Conservation (phyloP, 1,140 invertebrate genomes). For the Drosophila teissieri region DNA sequence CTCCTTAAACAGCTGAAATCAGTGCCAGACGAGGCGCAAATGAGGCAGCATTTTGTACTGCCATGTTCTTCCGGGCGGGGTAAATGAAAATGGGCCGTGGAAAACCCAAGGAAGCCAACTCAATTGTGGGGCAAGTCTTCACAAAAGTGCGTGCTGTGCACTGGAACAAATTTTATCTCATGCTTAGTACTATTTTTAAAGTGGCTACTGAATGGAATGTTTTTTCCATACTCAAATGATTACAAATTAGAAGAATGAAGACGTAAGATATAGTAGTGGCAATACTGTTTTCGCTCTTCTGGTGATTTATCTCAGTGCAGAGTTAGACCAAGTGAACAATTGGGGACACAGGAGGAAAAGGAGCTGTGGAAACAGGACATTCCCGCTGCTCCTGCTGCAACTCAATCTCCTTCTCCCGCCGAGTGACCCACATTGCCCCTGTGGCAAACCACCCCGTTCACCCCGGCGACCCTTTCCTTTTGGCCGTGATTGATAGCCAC, state of each 20-base stretch:
- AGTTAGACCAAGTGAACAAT: constrained; percentile 28
- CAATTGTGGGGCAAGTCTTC: constrained; percentile 48
- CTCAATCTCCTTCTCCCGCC: constrained; percentile 17
- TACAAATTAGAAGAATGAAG: neutral
- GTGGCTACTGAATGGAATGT: no score
- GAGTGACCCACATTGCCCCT: constrained; percentile 42
- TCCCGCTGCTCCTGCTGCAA: constrained; percentile 21
- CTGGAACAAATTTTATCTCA: neutral
- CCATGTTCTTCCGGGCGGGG: neutral
- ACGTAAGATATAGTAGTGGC: no score
- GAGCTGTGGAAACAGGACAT: constrained; percentile 1
- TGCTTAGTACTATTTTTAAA: neutral
- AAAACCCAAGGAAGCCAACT: constrained; percentile 35
- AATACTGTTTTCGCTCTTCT: neutral
- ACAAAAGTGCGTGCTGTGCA: constrained; percentile 27
- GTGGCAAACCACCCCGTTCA: neutral
- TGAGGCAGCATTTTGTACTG: constrained; percentile 71
- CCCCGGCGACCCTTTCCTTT: constrained; percentile 2
- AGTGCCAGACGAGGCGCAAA: constrained; percentile 69
- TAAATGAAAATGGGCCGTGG: neutral
- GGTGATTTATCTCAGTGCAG: neutral
- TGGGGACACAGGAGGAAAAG: constrained; percentile 14
- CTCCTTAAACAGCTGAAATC: constrained; percentile 59
- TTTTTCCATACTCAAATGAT: neutral
- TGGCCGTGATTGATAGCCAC: constrained; percentile 73